Conservation (phyloP, 2,113 vertebrate genomes). For the Charadrius vociferus region DNA sequence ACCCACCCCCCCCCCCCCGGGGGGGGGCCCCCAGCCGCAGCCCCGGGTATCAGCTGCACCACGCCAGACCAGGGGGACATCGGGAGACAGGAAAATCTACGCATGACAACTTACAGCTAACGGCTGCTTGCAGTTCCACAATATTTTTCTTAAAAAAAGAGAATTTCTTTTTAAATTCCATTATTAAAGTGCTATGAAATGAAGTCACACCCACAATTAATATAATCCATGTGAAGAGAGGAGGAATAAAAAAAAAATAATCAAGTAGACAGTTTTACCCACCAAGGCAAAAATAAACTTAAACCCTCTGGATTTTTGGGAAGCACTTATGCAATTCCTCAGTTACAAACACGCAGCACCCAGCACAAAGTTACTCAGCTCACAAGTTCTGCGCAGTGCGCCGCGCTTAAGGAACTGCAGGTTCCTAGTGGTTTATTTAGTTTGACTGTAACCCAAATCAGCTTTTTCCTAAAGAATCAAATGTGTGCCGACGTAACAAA, state of each 20-base stretch:
- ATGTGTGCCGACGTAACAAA: not conserved
- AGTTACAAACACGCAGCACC: accelerated
- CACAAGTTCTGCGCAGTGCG: not conserved
- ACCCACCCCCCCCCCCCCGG: no score
- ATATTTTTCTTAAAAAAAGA: not conserved
- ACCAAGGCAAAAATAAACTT: not conserved
- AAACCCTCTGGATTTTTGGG: not conserved
- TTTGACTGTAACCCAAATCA: not conserved
- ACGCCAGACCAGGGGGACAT: accelerated
- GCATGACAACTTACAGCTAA: not conserved
- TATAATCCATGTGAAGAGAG: not conserved
- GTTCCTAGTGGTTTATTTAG: not conserved
- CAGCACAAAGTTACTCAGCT: not conserved
- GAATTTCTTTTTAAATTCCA: not conserved
- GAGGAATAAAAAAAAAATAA: not conserved
- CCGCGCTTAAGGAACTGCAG: not conserved
- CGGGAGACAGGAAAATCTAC: not conserved
- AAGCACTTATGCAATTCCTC: not conserved
- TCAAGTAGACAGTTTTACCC: not conserved
- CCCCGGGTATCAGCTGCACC: not conserved
- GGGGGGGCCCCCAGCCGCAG: no score
- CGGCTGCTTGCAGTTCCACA: not conserved
- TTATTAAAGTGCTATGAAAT: not conserved
- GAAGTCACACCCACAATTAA: not conserved
- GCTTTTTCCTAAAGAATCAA: not conserved